Conservation (phyloP, 1,140 invertebrate species). For the Holcopasites calliopsidis region DNA sequence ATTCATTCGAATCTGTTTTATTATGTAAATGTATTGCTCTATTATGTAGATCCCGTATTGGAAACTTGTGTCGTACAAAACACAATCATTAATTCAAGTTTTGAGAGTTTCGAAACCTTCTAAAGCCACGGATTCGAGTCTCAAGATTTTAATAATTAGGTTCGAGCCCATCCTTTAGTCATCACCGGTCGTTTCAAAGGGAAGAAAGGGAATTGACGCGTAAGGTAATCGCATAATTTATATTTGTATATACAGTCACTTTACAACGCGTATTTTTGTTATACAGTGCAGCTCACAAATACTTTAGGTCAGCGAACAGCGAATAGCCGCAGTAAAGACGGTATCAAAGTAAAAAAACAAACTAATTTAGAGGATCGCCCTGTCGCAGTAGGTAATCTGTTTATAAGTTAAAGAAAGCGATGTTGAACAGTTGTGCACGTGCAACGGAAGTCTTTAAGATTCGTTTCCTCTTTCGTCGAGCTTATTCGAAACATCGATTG, state of each 20-base stretch:
- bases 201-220: too few species aligned
- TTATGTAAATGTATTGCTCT: too few species aligned
- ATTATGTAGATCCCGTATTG: too few species aligned
- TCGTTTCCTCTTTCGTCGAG: not conserved
- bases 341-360: constrained; percentile 75
- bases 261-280: constrained; percentile 76
- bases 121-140: too few species aligned
- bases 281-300: constrained; percentile 68
- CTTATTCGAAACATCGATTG: too few species aligned
- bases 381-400: constrained; percentile 39
- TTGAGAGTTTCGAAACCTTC: too few species aligned
- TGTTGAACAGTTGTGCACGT: constrained; percentile 16
- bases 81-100: too few species aligned
- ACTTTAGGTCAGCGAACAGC: constrained; percentile 65
- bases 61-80: too few species aligned
- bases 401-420: constrained; percentile 41
- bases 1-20: too few species aligned
- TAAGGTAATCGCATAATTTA: constrained; percentile 77
- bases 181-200: too few species aligned
- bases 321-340: constrained; percentile 66
- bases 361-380: constrained; percentile 63
- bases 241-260: constrained; percentile 80
- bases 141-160: too few species aligned
- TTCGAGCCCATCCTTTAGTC: too few species aligned
- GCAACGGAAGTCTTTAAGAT: constrained; percentile 15